Conservation (phyloP, 2,888 invertebrate species). For the Leucophenga montana region DNA sequence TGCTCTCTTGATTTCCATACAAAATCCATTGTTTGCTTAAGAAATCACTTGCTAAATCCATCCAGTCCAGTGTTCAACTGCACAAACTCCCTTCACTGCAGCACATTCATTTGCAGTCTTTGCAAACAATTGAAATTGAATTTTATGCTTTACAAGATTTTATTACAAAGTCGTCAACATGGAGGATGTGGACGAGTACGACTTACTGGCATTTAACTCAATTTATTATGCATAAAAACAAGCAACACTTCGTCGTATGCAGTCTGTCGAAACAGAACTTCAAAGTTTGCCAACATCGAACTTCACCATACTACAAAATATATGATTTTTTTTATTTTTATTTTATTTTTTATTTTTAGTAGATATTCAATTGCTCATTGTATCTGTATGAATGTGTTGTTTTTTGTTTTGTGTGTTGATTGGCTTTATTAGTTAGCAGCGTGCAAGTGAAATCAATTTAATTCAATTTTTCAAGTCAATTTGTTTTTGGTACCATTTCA, state of each 20-base stretch:
- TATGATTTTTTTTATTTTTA: too few relatives aligned
- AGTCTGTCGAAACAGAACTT: conserved; percentile 30
- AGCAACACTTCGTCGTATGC: conserved; percentile 32
- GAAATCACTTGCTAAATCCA: conserved; percentile 13
- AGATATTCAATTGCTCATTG: neutral
- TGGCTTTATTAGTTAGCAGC: conserved; percentile 46
- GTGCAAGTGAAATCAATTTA: conserved; percentile 59
- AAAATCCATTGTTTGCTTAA: conserved; percentile 25
- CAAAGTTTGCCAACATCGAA: too few relatives aligned
- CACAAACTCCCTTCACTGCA: neutral
- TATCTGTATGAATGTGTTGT: neutral
- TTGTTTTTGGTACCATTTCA: conserved; percentile 30
- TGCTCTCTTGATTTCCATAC: neutral
- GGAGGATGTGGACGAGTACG: conserved; percentile 3
- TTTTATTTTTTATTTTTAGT: neutral
- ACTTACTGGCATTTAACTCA: conserved; percentile 49
- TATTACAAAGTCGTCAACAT: conserved; percentile 40
- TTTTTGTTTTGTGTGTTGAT: conserved; percentile 1
- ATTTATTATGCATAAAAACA: conserved; percentile 45
- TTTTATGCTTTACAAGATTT: conserved; percentile 59
- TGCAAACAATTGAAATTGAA: conserved; percentile 51
- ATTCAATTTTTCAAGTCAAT: conserved; percentile 62
- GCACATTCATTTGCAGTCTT: conserved; percentile 43
- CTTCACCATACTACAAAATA: too few relatives aligned
- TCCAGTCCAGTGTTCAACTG: neutral